Evolutionary conservation across 2,113 vertebrate species (phyloP), one percentile per base, ranked within the genome.

Genomic region (Onychorhynchus coronatus): DNA sequence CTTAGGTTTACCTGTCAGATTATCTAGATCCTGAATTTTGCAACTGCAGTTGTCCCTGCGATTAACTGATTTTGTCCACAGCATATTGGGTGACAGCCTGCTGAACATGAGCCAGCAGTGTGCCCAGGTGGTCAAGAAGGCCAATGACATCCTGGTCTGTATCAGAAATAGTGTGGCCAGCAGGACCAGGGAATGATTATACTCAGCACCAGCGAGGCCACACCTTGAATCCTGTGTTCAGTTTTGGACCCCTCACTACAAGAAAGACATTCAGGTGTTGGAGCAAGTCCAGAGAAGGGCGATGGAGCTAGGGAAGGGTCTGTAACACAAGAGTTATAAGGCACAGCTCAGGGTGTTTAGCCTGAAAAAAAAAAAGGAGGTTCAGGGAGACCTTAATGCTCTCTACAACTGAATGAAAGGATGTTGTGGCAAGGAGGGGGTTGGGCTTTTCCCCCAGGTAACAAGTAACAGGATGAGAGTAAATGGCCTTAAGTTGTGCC

Each of bases 161-260:
- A 5, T 35, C 63, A 90, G 22, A 31, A 70, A 20, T 19, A 0
- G 14, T 5, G 63, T 49, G 22, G 9, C 71, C 72, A 62, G 47
- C 41, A 27, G 1, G 35, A 8, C 0, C n/a, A 70, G 18, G 31
- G 25, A 49, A 14, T 0, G 47, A 42, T 27, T 42, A 8, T 30
- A 14, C 1, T 0, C 0, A 0, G 13, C 46, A 6, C 28, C 61
- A n/a, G 1, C 41, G 41, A 55, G 21, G 35, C 14, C 47, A 55
- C 71, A 49, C 24, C 47, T 70, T 0, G 0, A 55, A 14, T 70
- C 21, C n/a, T 70, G 24, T 35, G 17, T 62, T 17, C 47, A 47
- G 11, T 41, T 55, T 42, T 12, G 11, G n/a, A 39, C 8, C 21
- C 20, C 5, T 35, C 41, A 12, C 30, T 41, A 5, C n/a, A 62